Evolutionary conservation across 2,113 vertebrate species (phyloP).

Genomic region (Gymnocephalus cernua): DNA sequence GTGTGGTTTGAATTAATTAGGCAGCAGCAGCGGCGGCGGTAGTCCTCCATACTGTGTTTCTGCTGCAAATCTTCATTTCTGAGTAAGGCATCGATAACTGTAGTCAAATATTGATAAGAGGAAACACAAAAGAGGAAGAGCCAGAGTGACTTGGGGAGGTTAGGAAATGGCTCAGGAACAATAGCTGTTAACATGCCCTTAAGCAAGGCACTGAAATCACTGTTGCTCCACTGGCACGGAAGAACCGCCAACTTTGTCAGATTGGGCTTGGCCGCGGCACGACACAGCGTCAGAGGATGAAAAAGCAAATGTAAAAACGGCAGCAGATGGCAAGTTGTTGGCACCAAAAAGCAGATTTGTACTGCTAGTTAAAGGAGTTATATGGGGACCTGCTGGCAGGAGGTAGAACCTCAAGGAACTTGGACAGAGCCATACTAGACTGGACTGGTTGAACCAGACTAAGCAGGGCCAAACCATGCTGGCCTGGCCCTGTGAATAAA

Average conservation of each 20-base stretch:
- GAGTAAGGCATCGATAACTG: background rate
- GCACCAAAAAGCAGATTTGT: background rate
- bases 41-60: background rate
- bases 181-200: background rate
- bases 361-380: conserved; percentile 43
- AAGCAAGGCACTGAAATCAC: background rate
- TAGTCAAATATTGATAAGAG: background rate
- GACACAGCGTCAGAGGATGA: background rate
- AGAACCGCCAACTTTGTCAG: background rate
- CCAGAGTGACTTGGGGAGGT: no score
- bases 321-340: background rate
- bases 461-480: conserved; percentile 55
- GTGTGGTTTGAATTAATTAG: background rate
- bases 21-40: background rate
- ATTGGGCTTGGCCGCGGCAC: no score
- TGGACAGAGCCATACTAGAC: conserved; percentile 29
- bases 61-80: background rate
- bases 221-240: background rate
- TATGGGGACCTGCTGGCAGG: conserved; percentile 55
- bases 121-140: background rate
- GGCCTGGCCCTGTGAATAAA: conserved; percentile 57
- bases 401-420: conserved; percentile 60
- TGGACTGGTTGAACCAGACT: conserved; percentile 50
- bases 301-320: background rate
- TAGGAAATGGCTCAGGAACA: background rate